Evolutionary conservation across 30 jellyfish, hydroid and myxozoan species (phyloP).

Genomic region (Turritopsis rubra): DNA sequence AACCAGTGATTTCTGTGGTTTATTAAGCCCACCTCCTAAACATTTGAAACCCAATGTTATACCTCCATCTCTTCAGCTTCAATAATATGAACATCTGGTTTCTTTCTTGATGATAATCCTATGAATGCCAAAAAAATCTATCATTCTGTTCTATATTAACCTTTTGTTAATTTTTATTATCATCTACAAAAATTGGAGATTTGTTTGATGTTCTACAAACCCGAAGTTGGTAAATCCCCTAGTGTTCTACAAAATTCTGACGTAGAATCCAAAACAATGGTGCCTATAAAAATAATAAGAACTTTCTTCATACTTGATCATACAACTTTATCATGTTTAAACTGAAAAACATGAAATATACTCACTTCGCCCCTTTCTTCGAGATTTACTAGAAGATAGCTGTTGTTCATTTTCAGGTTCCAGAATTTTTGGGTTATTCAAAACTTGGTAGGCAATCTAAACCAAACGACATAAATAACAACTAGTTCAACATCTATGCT

Average conservation of each 20-base stretch:
- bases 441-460: not conserved
- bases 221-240: conserved; percentile 77
- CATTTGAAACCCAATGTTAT: no score
- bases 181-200: not conserved
- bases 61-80: conserved; percentile 46
- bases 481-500: no score
- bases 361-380: not conserved
- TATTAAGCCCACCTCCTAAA: no score
- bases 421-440: not conserved
- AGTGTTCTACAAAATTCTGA: conserved; percentile 95
- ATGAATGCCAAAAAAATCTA: no score
- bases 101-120: not conserved
- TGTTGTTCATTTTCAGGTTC: not conserved
- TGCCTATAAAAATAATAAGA: conserved; percentile 39
- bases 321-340: no score
- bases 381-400: not conserved
- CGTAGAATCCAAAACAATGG: conserved; percentile 87
- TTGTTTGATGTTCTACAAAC: conserved; percentile 29
- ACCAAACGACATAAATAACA: no score
- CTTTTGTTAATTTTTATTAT: no score
- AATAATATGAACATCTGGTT: not conserved
- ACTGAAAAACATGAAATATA: no score
- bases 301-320: no score
- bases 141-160: no score
- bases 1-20: no score